Conservation (phyloP, 2,888 invertebrate species). For the Branchellion lobata region DNA sequence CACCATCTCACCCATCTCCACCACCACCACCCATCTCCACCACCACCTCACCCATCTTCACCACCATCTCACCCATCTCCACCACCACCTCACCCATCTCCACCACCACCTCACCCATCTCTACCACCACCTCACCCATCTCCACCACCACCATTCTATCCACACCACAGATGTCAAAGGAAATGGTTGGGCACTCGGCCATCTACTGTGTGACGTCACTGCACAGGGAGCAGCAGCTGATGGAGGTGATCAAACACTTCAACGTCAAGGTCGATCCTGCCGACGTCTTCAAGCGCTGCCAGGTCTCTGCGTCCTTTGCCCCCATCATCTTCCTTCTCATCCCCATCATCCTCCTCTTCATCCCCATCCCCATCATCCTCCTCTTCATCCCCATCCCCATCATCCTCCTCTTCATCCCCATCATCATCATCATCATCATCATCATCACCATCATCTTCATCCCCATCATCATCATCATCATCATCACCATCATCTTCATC, state of each 20-base stretch:
- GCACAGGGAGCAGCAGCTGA: conserved; percentile 68
- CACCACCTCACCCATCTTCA: too few species aligned
- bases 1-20: too few species aligned
- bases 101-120: not conserved
- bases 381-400: conserved; percentile 13
- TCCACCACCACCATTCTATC: not conserved
- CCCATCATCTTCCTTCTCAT: not conserved
- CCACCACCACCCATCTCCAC: too few species aligned
- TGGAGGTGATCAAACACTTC: conserved; percentile 71
- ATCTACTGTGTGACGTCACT: conserved; percentile 67
- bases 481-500: conserved; percentile 30
- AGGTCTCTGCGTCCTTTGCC: conserved; percentile 61
- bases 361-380: conserved; percentile 9
- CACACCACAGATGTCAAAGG: not conserved
- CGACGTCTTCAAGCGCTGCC: conserved; percentile 74
- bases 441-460: not conserved
- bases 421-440: conserved; percentile 32
- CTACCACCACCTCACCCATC: not conserved
- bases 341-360: conserved; percentile 15
- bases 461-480: not conserved
- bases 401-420: not conserved
- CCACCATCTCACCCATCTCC: too few species aligned
- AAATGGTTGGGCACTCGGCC: not conserved
- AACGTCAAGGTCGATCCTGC: conserved; percentile 69
- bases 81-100: too few species aligned